phyloP scores from a whole-genome alignment of 1,140 invertebrate species.

The Idris sp. region DNA sequence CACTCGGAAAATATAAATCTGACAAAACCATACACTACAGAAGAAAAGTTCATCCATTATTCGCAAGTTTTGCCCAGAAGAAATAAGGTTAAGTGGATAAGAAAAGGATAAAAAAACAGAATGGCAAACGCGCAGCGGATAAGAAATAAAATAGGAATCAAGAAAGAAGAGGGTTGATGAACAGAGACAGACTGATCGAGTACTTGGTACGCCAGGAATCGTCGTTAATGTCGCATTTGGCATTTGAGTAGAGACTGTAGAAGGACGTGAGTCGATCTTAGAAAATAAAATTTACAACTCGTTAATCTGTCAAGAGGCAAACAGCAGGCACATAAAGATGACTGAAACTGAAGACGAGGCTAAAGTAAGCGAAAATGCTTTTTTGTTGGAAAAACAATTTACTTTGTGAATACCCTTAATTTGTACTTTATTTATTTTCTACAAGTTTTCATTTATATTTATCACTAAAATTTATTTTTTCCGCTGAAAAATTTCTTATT shows the following conservation, averaged over 20 bases:
- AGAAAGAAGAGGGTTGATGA: slow-evolving; percentile 38
- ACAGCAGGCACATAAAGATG: slow-evolving; percentile 16
- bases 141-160: slow-evolving; percentile 42
- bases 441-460: too few species aligned
- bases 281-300: slow-evolving; percentile 30
- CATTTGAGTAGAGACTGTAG: slow-evolving; percentile 67
- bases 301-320: slow-evolving; percentile 15
- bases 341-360: too few species aligned
- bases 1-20: neutral
- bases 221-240: slow-evolving; percentile 75
- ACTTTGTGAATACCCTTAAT: too few species aligned
- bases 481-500: too few species aligned
- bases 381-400: too few species aligned
- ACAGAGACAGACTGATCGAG: slow-evolving; percentile 57
- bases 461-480: too few species aligned
- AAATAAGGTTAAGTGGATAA: slow-evolving; percentile 45
- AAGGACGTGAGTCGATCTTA: slow-evolving; percentile 43
- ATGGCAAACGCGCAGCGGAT: slow-evolving; percentile 30
- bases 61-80: slow-evolving; percentile 11
- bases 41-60: slow-evolving; percentile 11
- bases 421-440: too few species aligned
- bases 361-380: too few species aligned
- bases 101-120: slow-evolving; percentile 36
- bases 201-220: slow-evolving; percentile 63
- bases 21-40: neutral